Percentiles rank a stretch among this genome's conserved stretches.
These are phyloP conservation scores for Brachycybe producta DNA, from an alignment of 2,888 invertebrate genomes.

Conservation along the genomic window DNA sequence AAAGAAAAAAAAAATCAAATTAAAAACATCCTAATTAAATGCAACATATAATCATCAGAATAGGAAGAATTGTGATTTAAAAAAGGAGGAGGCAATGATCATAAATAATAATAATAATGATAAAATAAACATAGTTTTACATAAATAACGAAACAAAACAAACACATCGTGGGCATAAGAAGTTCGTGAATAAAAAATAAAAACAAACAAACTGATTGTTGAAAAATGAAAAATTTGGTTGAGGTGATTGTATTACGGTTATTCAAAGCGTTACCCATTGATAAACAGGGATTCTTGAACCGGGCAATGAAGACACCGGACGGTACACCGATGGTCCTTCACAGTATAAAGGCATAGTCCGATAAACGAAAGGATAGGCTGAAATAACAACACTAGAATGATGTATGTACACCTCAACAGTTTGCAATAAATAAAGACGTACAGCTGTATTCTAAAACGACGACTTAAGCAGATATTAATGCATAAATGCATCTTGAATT, in stretches of 20 bases:
- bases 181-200: too few species aligned
- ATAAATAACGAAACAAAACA: too few species aligned
- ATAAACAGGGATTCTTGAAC: constrained; percentile 25
- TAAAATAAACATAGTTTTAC: neutral
- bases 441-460: too few species aligned
- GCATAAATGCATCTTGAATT: too few species aligned
- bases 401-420: constrained; percentile 29
- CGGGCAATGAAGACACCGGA: constrained; percentile 22
- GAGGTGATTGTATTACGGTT: too few species aligned
- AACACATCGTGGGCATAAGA: too few species aligned
- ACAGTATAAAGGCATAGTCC: constrained; percentile 22
- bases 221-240: too few species aligned
- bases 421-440: neutral
- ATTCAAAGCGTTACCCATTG: constrained; percentile 23
- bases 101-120: neutral
- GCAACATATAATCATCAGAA: neutral
- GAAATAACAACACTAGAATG: constrained; percentile 68
- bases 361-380: constrained; percentile 11
- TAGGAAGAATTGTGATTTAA: neutral
- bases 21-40: neutral
- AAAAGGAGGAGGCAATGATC: neutral
- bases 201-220: too few species aligned
- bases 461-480: too few species aligned
- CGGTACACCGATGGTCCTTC: constrained; percentile 23
- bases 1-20: neutral